These are phyloP conservation scores for Illadopsis cleaveri DNA, from an alignment of 2,113 vertebrate genomes.

Conservation along the genomic window DNA sequence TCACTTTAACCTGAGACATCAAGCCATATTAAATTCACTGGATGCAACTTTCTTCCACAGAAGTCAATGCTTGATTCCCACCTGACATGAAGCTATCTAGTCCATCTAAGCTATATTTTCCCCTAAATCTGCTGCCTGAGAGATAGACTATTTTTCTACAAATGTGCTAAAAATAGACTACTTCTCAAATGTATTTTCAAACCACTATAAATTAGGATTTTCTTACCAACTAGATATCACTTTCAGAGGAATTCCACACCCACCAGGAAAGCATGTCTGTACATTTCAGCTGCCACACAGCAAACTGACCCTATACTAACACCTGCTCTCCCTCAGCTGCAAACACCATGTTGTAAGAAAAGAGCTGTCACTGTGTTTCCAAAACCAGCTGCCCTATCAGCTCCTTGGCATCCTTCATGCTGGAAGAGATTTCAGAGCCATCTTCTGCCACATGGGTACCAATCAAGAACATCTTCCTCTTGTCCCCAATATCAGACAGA, in stretches of 20 bases:
- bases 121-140: slow-evolving; percentile 1
- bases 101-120: neutral
- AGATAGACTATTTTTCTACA: neutral
- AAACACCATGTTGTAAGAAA: neutral
- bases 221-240: neutral
- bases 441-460: slow-evolving; percentile 80
- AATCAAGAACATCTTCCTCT: slow-evolving; percentile 88
- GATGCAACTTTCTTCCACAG: neutral
- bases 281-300: neutral
- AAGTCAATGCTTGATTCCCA: neutral
- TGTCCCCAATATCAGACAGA: slow-evolving; percentile 82
- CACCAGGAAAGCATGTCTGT: neutral
- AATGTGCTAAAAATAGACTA: neutral
- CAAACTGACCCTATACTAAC: neutral
- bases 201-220: slow-evolving; percentile 8
- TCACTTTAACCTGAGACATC: neutral
- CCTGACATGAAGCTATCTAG: neutral
- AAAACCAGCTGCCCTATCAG: slow-evolving; percentile 85
- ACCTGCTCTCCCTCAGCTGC: neutral
- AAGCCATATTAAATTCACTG: neutral
- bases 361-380: slow-evolving; percentile 49
- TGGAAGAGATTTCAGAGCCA: slow-evolving; percentile 74
- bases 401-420: slow-evolving; percentile 85
- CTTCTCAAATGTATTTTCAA: slow-evolving; percentile 42
- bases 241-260: neutral